Base-by-base conservation (phyloP, 2,797 vertebrate species). In the Chromobotia macracanthus region DNA sequence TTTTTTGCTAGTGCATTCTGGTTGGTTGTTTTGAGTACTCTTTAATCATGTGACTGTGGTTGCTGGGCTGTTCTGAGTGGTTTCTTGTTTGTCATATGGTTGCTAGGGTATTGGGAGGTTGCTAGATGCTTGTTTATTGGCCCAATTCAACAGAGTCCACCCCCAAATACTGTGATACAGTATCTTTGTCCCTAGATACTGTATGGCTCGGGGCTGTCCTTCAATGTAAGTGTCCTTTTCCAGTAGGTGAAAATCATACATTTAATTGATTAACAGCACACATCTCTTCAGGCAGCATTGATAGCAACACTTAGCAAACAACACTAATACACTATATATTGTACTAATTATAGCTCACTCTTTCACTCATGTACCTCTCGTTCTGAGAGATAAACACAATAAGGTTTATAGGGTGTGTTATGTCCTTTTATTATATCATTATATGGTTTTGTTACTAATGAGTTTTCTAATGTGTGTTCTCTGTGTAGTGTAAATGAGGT, bases 291-390 rank as follows among this genome's bases (percentile, higher is more conserved):
- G 8, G 5, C 38, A 6, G 5, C 8, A 5, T 7, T 38, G 6
- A 38, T 38, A 9, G 38, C 38, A 41, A 41, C 38, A 41, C 38
- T 31, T 71, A 31, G 13, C 68, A 51, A 25, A 21, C 48, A 31
- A 21, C 15, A n/a, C 12, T 64, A 19, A 56, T 74, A 82, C 18
- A 83, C 66, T 82, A 80, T 81, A 68, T 72, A 72, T 72, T 81
- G 1, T 19, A 11, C 55, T 77, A 71, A 38, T 71, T 35, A 48
- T 73, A 7, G 25, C 51, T 8, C 61, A 55, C 74, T 79, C 16
- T 50, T 72, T 48, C 38, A 25, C 11, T 71, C 19, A 23, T 35
- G 9, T 35, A 72, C 53, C 48, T 51, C 13, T 50, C 15, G 3
- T 15, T 48, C 46, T 48, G 31, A 35, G 31, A 35, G 31, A 6